Percentiles rank a stretch among this genome's conserved stretches.
Evolutionary conservation across 2,113 vertebrate species (phyloP).

Genomic region (Leptobrachium leishanense): DNA sequence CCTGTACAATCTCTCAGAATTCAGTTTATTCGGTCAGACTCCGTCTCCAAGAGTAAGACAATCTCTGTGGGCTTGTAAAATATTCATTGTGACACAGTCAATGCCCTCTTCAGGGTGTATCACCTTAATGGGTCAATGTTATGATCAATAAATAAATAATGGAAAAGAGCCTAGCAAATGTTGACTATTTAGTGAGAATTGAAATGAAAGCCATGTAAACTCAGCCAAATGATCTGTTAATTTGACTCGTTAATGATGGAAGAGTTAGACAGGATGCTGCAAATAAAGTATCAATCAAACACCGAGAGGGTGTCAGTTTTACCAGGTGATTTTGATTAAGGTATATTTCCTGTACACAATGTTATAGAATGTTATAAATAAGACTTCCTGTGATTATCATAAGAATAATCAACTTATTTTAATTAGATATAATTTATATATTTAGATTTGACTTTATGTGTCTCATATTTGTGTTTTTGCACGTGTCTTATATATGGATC

Average conservation of each 20-base stretch:
- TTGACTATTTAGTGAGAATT: neutral
- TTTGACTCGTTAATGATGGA: neutral
- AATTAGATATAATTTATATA: too few species aligned
- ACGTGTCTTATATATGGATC: too few species aligned
- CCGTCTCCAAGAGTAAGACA: conserved; percentile 37
- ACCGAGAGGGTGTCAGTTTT: too few species aligned
- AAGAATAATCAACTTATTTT: too few species aligned
- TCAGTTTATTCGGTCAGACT: conserved; percentile 5
- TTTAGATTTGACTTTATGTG: too few species aligned
- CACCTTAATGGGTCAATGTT: conserved; percentile 36
- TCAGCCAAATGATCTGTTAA: neutral
- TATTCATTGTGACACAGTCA: conserved; percentile 39
- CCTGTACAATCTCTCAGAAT: neutral
- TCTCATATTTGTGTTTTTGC: too few species aligned
- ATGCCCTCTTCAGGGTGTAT: conserved; percentile 2
- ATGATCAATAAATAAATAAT: conserved; percentile 53
- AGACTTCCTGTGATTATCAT: too few species aligned
- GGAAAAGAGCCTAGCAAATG: neutral
- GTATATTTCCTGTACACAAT: too few species aligned
- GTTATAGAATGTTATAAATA: too few species aligned
- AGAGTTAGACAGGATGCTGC: too few species aligned
- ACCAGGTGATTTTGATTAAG: too few species aligned
- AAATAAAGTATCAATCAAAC: too few species aligned
- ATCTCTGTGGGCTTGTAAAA: conserved; percentile 45
- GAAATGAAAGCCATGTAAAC: neutral